phyloP scores from a whole-genome alignment of 2,888 invertebrate genomes.

The Eucera pruinosa region DNA sequence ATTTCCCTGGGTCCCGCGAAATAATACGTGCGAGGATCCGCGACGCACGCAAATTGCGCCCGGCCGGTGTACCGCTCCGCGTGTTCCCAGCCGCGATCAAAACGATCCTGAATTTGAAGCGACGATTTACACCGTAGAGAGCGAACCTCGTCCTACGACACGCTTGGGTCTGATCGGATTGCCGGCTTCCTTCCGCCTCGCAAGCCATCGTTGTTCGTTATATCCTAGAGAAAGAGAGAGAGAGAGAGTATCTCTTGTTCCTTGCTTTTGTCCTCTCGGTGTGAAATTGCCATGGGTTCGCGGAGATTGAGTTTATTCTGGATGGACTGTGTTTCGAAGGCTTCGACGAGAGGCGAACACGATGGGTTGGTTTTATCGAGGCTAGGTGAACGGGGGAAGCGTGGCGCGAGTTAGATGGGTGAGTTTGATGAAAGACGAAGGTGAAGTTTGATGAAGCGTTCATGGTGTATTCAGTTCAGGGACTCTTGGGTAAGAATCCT shows the following conservation, averaged over 20 bases:
- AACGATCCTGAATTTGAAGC: conserved; percentile 54
- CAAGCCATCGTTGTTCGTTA: conserved; percentile 9
- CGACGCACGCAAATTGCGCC: conserved; percentile 63
- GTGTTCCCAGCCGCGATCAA: conserved; percentile 57
- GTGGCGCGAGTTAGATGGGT: no score
- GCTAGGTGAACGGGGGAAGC: no score
- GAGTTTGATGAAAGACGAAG: no score
- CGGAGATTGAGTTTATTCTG: no score
- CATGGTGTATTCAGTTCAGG: conserved; percentile 19
- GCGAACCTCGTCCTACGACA: conserved; percentile 35
- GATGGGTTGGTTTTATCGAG: background rate
- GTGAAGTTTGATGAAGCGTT: background rate
- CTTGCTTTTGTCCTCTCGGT: background rate
- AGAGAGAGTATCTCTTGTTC: no score
- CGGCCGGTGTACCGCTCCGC: conserved; percentile 9
- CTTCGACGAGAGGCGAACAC: no score
- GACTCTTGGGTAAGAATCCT: conserved; percentile 10
- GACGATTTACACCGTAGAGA: conserved; percentile 58
- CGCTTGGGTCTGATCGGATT: conserved; percentile 59
- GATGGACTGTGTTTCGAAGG: no score
- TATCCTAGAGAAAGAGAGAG: no score
- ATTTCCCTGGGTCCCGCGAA: conserved; percentile 80
- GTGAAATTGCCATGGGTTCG: background rate
- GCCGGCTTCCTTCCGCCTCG: conserved; percentile 24
- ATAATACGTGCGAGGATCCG: conserved; percentile 70